Percentiles rank a stretch among this genome's conserved stretches.
These are phyloP conservation scores for Odontothrips loti DNA, from an alignment of 2,888 invertebrate genomes.

Conservation along the genomic window DNA sequence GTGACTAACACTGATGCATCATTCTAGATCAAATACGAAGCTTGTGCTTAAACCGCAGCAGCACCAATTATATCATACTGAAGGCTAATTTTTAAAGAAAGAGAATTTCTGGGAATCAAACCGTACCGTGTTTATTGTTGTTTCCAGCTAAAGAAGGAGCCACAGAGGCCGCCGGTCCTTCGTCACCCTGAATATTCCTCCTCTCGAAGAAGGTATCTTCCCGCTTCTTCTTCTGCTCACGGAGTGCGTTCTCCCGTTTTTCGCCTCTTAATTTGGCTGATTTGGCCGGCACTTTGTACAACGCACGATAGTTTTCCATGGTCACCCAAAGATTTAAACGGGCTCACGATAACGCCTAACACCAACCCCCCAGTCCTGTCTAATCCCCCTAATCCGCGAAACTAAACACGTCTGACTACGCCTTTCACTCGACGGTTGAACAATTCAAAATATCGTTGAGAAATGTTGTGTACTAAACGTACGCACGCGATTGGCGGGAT, in stretches of 20 bases:
- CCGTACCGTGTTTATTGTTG: background rate
- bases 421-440: conserved; percentile 13
- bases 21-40: too few species aligned
- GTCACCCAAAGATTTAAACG: background rate
- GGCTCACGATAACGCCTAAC: background rate
- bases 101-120: background rate
- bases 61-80: too few species aligned
- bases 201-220: conserved; percentile 5
- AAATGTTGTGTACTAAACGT: conserved; percentile 10
- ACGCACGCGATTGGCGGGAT: background rate
- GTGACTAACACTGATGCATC: too few species aligned
- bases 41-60: too few species aligned
- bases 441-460: background rate
- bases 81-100: too few species aligned
- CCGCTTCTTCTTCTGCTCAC: conserved; percentile 4
- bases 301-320: background rate
- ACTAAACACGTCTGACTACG: background rate
- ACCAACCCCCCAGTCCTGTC: background rate
- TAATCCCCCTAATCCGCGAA: background rate
- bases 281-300: conserved; percentile 14
- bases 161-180: background rate
- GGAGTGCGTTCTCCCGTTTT: background rate
- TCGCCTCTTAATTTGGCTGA: background rate
- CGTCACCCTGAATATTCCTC: background rate
- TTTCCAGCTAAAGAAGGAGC: background rate